Base-by-base conservation (phyloP, 2,113 vertebrate species). In the Anser cygnoides region DNA sequence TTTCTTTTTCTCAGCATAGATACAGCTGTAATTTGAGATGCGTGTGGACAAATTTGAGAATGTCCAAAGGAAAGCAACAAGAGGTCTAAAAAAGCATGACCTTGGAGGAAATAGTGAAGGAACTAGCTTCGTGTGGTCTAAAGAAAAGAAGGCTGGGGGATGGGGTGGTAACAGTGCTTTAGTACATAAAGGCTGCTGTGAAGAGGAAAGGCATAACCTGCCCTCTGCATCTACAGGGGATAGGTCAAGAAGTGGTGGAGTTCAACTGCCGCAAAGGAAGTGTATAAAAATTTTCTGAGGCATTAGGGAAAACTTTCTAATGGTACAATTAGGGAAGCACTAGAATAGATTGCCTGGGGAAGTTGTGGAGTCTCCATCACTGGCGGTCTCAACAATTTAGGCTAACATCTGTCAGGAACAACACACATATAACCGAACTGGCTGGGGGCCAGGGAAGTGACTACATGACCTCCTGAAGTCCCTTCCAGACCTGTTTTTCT, bases 241-340 rank as follows among this genome's bases (percentile, higher is more conserved):
- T 91, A 95, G 96, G 95, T 97, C 95, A 97, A 95, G 89, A 91
- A 92, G 74, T 8, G 3, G 66, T 85, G 84, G 74, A 96, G 91
- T 97, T 95, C 95, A 95, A 39, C 95, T 83, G 87, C 89, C 20
- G 14, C 84, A 91, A 79, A 95, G 96, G 96, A 97, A 96, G 84
- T 89, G 91, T 89, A 92, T 96, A 95, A 96, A 95, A 95, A 84
- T 95, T 84, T 95, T 96, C 91, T 93, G 87, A 92, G 95, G 71
- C 95, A 97, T 96, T 95, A 91, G 95, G 95, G 96, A 96, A 96
- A 95, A 96, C 87, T 92, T 95, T 89, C 93, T 91, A 95, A 95
- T 91, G 82, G 89, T 79, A 95, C 94, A 96, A 97, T 95, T 97
- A 97, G 89, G 81, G 89, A 91, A 95, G 77, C 46, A 93, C 89